Evolutionary conservation across 2,113 vertebrate genomes (phyloP), one percentile per base, ranked within the genome.

Genomic region (Campylomormyrus tamandua): DNA sequence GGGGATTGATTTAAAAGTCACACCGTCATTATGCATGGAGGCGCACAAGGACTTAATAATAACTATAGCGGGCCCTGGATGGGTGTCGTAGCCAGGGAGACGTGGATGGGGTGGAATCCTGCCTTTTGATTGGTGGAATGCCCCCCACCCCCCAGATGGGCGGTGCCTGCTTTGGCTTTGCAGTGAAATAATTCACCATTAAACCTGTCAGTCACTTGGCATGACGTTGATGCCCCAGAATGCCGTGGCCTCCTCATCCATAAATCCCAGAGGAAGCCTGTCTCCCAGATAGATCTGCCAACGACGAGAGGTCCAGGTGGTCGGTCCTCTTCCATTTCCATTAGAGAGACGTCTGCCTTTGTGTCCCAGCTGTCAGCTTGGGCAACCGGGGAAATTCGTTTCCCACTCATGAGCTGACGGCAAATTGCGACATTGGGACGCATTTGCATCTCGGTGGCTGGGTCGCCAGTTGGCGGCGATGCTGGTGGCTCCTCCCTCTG

Each of bases 1-100:
- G 49, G 50, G 27, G 85, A 56, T 53, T 39, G 50, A 56, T 56
- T 84, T 87, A 87, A 87, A 50, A 87, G 35, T 50, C 85, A 87
- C 27, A 13, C 19, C 27, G 3, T 11, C 50, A 53, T 53, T 31
- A 53, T 53, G 50, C 19, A 52, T 39, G 48, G 85, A 87, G 35
- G 11, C 24, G 8, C n/a, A 8, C 10, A 46, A 53, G 85, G 35
- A 87, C 49, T 53, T 35, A 42, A 42, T 53, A 53, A 87, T 19
- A 87, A n/a, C 39, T 7, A 56, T 53, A 17, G 74, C 0, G 35
- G 74, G 74, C 15, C 74, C 35, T 42, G 35, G 31, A 17, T 19
- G 35, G 13, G 15, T 35, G 3, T n/a, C 2, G 24, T 62, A 62
- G 56, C 6, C 31, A 83, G 35, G 5, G 35, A 46, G 8, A n/a